Percentiles rank a stretch among this genome's conserved stretches.
Conservation (phyloP, 2,888 invertebrate species). For the Leucania comma region DNA sequence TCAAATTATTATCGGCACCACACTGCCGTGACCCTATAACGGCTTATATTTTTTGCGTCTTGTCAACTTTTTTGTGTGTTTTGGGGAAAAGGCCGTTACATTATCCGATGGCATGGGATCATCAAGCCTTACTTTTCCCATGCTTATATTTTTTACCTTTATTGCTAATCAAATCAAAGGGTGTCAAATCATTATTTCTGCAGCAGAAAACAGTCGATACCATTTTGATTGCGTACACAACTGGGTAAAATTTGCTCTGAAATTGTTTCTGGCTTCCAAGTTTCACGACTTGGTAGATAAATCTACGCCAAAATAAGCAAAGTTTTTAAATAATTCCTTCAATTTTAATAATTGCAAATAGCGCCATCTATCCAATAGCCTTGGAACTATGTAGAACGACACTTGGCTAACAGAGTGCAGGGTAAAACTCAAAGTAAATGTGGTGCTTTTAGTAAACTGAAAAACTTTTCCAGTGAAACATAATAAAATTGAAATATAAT, state of each 20-base stretch:
- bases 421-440: constrained; percentile 41
- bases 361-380: constrained; percentile 84
- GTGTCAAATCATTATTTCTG: background rate
- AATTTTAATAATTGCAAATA: constrained; percentile 67
- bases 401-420: constrained; percentile 65
- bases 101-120: constrained; percentile 4
- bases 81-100: constrained; percentile 74
- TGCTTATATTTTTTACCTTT: background rate
- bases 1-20: constrained; percentile 78
- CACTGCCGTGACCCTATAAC: constrained; percentile 77
- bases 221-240: background rate
- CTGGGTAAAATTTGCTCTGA: background rate
- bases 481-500: background rate
- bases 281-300: background rate
- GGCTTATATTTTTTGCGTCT: constrained; percentile 71
- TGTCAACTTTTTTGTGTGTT: constrained; percentile 63
- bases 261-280: background rate
- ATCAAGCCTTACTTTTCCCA: background rate
- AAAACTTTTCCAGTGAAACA: background rate
- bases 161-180: no score
- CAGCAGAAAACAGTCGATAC: background rate
- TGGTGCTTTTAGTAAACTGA: background rate
- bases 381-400: constrained; percentile 79
- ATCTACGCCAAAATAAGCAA: background rate
- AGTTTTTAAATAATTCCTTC: constrained; percentile 1